These are phyloP conservation scores for Galago senegalensis DNA, from an alignment of 2,797 vertebrate genomes.

Conservation along the genomic window DNA sequence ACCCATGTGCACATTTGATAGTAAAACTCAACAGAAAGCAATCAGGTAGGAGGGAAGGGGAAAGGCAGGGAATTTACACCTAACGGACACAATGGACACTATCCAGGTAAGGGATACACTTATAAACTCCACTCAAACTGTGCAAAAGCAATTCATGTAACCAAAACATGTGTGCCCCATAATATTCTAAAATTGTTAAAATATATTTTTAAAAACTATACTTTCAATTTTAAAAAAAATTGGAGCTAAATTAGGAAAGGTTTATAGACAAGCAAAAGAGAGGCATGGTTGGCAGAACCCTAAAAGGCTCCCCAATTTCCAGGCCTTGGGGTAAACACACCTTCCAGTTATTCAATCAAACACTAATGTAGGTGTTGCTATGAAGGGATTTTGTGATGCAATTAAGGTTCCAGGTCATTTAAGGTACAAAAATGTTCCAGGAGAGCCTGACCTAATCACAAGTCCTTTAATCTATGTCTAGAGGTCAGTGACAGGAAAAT, in stretches of 20 bases:
- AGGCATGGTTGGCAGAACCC: not conserved
- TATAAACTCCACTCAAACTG: too few species aligned
- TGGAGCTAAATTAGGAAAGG: not conserved
- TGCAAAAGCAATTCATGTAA: too few species aligned
- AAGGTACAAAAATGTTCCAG: not conserved
- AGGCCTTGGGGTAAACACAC: not conserved
- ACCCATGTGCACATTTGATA: too few species aligned
- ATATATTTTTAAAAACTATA: too few species aligned
- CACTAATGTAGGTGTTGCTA: not conserved
- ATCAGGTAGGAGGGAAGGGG: too few species aligned
- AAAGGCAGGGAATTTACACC: too few species aligned
- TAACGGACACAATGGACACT: too few species aligned
- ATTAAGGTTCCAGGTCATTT: not conserved
- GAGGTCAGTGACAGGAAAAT: not conserved
- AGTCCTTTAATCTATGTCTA: not conserved
- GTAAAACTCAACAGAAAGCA: too few species aligned
- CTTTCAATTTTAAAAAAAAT: too few species aligned
- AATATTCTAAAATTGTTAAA: too few species aligned
- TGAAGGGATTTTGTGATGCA: not conserved
- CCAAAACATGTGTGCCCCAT: too few species aligned
- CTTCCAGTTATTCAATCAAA: not conserved
- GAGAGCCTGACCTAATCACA: not conserved
- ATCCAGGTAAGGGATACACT: too few species aligned
- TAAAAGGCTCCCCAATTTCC: not conserved
- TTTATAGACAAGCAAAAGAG: not conserved